Conservation (phyloP, 2,113 vertebrate genomes). For the Ovis canadensis region DNA sequence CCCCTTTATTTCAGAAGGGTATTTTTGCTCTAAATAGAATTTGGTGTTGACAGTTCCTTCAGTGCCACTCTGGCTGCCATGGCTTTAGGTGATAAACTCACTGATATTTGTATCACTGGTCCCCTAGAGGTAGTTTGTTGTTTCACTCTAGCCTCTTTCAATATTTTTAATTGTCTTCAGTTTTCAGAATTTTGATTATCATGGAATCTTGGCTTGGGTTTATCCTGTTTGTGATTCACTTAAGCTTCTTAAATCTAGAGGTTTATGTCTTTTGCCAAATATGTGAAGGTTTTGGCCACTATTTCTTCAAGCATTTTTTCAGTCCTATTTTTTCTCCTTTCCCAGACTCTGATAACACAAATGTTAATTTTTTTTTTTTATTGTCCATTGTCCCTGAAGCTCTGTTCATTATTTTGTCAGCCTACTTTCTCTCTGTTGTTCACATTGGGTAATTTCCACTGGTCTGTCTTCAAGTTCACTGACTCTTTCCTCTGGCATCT, state of each 20-base stretch:
- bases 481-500: not conserved
- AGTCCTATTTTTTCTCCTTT: not conserved
- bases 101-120: not conserved
- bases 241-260: not conserved
- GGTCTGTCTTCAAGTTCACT: not conserved
- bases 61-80: not conserved
- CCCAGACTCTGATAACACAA: not conserved
- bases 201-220: not conserved
- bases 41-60: not conserved
- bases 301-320: not conserved
- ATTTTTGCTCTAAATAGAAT: not conserved
- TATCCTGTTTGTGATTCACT: not conserved
- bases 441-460: not conserved
- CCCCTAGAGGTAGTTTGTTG: not conserved
- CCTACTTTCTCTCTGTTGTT: not conserved
- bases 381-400: not conserved
- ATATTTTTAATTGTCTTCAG: not conserved
- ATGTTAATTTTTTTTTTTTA: not conserved
- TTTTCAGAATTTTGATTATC: constrained; percentile 11
- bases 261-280: not conserved
- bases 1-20: not conserved
- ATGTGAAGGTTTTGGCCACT: not conserved
- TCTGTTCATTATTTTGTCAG: not conserved
- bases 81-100: not conserved
- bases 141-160: not conserved